A percentile compares a stretch with the other conserved stretches of the same genome.
Conservation (phyloP, 2,888 invertebrate species). For the Caenorhabditis auriculariae region DNA sequence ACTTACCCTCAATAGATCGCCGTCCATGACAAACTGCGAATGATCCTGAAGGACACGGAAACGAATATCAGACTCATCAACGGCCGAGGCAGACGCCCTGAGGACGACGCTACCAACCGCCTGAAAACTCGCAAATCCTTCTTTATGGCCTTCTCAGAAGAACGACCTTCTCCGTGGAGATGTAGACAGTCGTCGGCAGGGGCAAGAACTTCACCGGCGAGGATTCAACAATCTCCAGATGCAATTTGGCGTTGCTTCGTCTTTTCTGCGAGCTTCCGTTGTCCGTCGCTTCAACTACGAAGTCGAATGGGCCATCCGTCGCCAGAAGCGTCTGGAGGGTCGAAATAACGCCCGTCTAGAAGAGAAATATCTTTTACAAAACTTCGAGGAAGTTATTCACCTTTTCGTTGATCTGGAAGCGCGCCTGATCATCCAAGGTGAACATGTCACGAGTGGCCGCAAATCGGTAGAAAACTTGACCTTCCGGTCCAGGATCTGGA, state of each 20-base stretch:
- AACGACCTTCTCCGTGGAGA: slow-evolving; percentile 51
- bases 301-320: slow-evolving; percentile 44
- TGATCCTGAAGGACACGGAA: slow-evolving; percentile 35
- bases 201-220: slow-evolving; percentile 50
- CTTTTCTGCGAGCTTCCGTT: slow-evolving; percentile 24
- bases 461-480: slow-evolving; percentile 28
- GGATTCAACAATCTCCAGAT: slow-evolving; percentile 29
- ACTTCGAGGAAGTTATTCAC: background rate
- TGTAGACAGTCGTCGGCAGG: slow-evolving; percentile 56
- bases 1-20: slow-evolving; percentile 33
- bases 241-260: slow-evolving; percentile 6
- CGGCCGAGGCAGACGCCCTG: slow-evolving; percentile 23
- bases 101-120: slow-evolving; percentile 50
- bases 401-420: slow-evolving; percentile 29
- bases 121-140: background rate
- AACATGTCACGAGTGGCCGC: slow-evolving; percentile 12
- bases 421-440: slow-evolving; percentile 14
- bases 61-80: slow-evolving; percentile 24
- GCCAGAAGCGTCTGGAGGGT: slow-evolving; percentile 26
- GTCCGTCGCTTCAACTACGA: slow-evolving; percentile 51
- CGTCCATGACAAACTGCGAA: slow-evolving; percentile 40
- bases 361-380: background rate
- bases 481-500: slow-evolving; percentile 55
- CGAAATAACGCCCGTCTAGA: slow-evolving; percentile 47
- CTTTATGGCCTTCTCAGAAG: too few relatives aligned